These are phyloP conservation scores for Cinclus cinclus DNA, from an alignment of 2,113 vertebrate genomes.

Conservation along the genomic window DNA sequence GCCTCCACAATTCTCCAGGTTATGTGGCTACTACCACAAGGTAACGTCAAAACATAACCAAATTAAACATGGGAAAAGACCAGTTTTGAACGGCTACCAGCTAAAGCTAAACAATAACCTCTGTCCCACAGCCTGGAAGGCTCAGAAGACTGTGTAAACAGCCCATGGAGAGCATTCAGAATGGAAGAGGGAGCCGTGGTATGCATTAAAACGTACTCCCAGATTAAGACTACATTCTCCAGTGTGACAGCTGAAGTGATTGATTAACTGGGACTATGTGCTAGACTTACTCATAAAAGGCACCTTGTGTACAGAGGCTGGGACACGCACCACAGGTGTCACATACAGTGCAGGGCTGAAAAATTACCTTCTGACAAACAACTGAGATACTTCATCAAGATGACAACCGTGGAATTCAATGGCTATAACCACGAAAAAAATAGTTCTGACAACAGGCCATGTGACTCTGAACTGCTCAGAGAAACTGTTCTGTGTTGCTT, in stretches of 20 bases:
- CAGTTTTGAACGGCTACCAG: neutral
- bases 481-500: neutral
- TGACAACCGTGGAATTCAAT: neutral
- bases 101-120: neutral
- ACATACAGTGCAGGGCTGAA: neutral
- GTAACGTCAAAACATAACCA: neutral
- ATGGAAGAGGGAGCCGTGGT: fast-evolving
- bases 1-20: neutral
- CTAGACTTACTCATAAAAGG: neutral
- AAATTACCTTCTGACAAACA: neutral
- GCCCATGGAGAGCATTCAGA: neutral
- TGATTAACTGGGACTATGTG: neutral
- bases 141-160: neutral
- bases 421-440: neutral
- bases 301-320: neutral
- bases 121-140: neutral
- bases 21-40: neutral
- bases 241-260: neutral
- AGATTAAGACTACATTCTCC: neutral
- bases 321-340: neutral
- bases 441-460: neutral
- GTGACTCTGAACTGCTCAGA: neutral
- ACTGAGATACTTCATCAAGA: neutral
- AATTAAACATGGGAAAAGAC: neutral
- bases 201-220: neutral